Conservation (phyloP, 2,113 vertebrate genomes). For the Oryzias curvinotus region DNA sequence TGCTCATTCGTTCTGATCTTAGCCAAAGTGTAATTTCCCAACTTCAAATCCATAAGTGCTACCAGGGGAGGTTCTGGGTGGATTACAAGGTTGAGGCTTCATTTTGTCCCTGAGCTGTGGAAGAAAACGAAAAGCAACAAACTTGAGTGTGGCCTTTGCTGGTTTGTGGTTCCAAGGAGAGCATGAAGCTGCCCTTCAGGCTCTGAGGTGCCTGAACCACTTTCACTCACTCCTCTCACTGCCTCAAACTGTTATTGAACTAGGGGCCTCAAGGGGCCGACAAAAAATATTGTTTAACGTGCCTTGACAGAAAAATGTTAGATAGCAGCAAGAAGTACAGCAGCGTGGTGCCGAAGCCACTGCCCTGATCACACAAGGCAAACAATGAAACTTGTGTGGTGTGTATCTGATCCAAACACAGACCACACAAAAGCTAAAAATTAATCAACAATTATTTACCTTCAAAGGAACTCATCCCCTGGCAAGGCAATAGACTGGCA, state of each 20-base stretch:
- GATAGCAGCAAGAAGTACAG: slow-evolving; percentile 53
- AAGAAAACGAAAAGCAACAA: slow-evolving; percentile 74
- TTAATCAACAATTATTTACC: slow-evolving; percentile 44
- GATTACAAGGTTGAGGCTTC: slow-evolving; percentile 85
- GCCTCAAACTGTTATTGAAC: slow-evolving; percentile 79
- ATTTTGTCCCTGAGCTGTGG: slow-evolving; percentile 79
- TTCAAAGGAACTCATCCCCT: slow-evolving; percentile 20
- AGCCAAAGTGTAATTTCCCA: slow-evolving; percentile 74
- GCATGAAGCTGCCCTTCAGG: slow-evolving; percentile 64
- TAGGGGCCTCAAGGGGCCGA: slow-evolving; percentile 64
- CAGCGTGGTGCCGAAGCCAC: slow-evolving; percentile 61
- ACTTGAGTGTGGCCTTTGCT: slow-evolving; percentile 63
- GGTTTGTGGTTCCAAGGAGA: slow-evolving; percentile 68
- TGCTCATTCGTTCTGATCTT: slow-evolving; percentile 43
- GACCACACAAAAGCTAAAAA: slow-evolving; percentile 37
- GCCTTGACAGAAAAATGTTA: slow-evolving; percentile 56
- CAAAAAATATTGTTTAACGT: slow-evolving; percentile 77
- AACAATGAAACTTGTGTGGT: slow-evolving; percentile 26
- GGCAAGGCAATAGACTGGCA: no score
- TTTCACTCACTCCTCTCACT: slow-evolving; percentile 70
- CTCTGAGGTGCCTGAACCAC: slow-evolving; percentile 75
- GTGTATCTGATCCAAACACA: slow-evolving; percentile 25
- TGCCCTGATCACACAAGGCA: slow-evolving; percentile 47
- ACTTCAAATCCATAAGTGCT: slow-evolving; percentile 78
- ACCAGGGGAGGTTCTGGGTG: slow-evolving; percentile 74